Evolutionary conservation across 2,888 invertebrate genomes (phyloP), one percentile per base, ranked within the genome.

Genomic region (Erebia aethiops): DNA sequence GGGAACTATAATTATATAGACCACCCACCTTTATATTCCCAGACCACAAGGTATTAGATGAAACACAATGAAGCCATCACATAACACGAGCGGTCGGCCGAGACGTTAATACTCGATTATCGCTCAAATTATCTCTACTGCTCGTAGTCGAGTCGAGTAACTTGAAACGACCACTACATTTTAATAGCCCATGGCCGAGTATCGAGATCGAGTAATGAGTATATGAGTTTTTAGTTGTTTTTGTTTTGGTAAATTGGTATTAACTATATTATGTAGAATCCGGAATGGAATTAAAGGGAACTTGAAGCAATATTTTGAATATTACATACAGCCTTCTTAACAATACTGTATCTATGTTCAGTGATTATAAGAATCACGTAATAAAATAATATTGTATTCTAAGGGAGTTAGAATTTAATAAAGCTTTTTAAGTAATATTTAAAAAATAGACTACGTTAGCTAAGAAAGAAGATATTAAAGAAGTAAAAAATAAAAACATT

Each of bases 11-110:
- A 90, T 90, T 87, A 89, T 83, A 84, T 80, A 83, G 90, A 89
- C 91, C 91, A 90, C 91, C 90, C 90, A 86, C 81, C 81, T 83
- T 81, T 87, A 84, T n/a, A n/a, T n/a, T 84, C 81, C 77, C 76
- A 76, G 82, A 88, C 89, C 87, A 87, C 82, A 78, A 79, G 80
- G 79, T 78, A 89, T 88, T 90, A 87, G 87, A 86, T 79, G 80
- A 74, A 84, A 85, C 81, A 83, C 86, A 88, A 91, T 91, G 88
- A 90, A 91, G 91, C 83, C 89, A 90, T 91, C 91, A 90, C 78
- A 35, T 35, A 35, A 35, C 7, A 83, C 66, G 74, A 78, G 62
- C 41, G 69, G 69, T 72, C 71, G 65, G 76, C 69, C 70, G 73
- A 70, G 73, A 60, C 61, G 57, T 69, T 71, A 67, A 73, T 69